Base-by-base conservation (phyloP, 2,888 invertebrate species). In the Patella pellucida region DNA sequence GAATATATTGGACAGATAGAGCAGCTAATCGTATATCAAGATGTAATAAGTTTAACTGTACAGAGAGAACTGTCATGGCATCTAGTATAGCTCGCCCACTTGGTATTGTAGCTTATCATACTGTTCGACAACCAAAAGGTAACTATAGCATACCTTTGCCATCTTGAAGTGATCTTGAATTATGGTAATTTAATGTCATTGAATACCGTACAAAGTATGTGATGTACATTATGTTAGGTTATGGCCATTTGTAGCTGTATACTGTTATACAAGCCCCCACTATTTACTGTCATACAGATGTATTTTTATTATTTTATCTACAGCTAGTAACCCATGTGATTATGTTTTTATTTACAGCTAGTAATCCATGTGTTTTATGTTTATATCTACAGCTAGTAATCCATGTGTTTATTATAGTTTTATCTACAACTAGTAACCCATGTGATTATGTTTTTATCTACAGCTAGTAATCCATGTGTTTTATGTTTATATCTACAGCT, bases 41-140 rank as follows among this genome's bases (percentile, higher is more conserved):
- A 54, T 90, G 90, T 76, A 83, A 97, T 90, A 99, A 99, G 92
- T 97, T 95, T 91, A 94, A 94, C 84, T 98, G 98, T 19, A 93
- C 94, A 50, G 97, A 97, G 89, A 97, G 97, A 90, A 96, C 96
- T 0, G 97, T 98, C 1, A 96, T 98, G 0, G 97, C 96, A 0
- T 97, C 98, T 90, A 92, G 97, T 75, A 97, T 98, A 82, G 96
- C 96, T 3, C 97, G 98, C 91, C 98, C 98, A 0, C 92, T 98
- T 5, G 97, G 97, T 16, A 80, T 99, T 79, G 97, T 97, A 87
- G 97, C 98, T 0, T 96, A 97, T 85, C 99, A 99, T 91, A 96
- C 97, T 0, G 96, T 97, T 0, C 92, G 98, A 71, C 99, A 99
- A 91, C 98, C 98, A 3, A 76, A 83, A 31, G 88, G 91, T 91